Percentiles rank a stretch among this genome's conserved stretches.
These are phyloP conservation scores for Pardalotus punctatus DNA, from an alignment of 2,113 vertebrate genomes.

Conservation along the genomic window DNA sequence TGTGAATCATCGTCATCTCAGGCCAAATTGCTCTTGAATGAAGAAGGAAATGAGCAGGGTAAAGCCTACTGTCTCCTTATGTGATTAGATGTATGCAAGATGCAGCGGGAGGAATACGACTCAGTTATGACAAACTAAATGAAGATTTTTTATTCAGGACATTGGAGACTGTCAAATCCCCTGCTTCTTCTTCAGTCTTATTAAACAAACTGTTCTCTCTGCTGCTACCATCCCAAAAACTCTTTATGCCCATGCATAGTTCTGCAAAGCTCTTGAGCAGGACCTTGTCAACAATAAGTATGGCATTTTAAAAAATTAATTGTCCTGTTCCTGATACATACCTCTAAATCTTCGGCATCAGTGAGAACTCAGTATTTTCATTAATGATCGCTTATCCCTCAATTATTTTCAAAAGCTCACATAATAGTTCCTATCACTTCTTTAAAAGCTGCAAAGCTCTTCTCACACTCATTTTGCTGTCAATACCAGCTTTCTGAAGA, in stretches of 20 bases:
- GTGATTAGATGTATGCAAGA: background rate
- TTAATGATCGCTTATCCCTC: background rate
- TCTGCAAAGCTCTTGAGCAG: background rate
- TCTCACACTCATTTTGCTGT: background rate
- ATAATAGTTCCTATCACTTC: background rate
- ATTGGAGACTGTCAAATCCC: background rate
- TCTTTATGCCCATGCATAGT: background rate
- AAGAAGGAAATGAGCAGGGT: background rate
- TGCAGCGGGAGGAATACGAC: background rate
- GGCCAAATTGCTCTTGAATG: background rate
- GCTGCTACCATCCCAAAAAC: background rate
- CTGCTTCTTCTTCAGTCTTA: background rate
- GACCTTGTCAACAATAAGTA: background rate
- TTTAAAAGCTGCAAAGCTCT: background rate
- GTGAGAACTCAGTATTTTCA: background rate
- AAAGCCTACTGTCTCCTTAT: background rate
- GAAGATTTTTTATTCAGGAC: constrained; percentile 1
- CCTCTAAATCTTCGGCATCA: background rate
- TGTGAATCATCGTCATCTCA: background rate
- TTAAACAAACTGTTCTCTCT: background rate
- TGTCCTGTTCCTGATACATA: background rate
- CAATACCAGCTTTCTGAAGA: background rate
- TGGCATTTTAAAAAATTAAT: background rate
- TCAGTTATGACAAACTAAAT: background rate
- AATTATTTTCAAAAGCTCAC: background rate